Evolutionary conservation across 2,888 invertebrate species (phyloP).

Genomic region (Parthenolecanium corni): DNA sequence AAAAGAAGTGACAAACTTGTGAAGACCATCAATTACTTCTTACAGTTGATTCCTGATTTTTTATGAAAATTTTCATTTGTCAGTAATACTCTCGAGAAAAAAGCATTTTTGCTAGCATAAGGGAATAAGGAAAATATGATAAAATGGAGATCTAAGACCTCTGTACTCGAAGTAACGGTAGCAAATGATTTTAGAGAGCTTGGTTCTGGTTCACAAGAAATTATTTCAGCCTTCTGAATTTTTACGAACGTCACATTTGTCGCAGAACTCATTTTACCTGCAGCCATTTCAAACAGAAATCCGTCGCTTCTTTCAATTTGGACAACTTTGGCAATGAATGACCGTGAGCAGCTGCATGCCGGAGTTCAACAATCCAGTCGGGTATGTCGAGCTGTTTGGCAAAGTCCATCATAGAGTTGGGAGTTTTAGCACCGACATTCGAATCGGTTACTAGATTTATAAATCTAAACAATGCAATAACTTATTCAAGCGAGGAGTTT

Average conservation of each 20-base stretch:
- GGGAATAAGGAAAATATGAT: too few relatives aligned
- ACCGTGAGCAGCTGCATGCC: slow-evolving; percentile 67
- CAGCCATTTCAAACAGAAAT: slow-evolving; percentile 56
- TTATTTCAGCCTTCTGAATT: too few relatives aligned
- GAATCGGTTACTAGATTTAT: slow-evolving; percentile 50
- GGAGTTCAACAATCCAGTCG: slow-evolving; percentile 63
- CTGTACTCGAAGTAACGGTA: too few relatives aligned
- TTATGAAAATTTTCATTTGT: too few relatives aligned
- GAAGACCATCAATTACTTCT: neutral
- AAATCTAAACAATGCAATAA: slow-evolving; percentile 42
- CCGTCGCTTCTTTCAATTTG: slow-evolving; percentile 50
- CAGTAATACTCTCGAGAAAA: too few relatives aligned
- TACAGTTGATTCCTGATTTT: too few relatives aligned
- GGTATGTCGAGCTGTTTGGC: slow-evolving; percentile 58
- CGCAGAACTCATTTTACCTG: too few relatives aligned
- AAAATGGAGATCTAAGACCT: too few relatives aligned
- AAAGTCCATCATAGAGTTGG: slow-evolving; percentile 44
- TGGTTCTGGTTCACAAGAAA: too few relatives aligned
- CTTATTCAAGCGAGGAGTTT: neutral
- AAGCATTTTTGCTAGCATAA: too few relatives aligned
- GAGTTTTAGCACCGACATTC: slow-evolving; percentile 40
- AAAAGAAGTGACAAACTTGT: neutral
- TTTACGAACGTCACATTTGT: too few relatives aligned
- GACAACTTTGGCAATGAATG: slow-evolving; percentile 52
- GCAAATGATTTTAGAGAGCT: too few relatives aligned